Conservation (phyloP, 2,888 invertebrate species). For the Ligdia adustata region DNA sequence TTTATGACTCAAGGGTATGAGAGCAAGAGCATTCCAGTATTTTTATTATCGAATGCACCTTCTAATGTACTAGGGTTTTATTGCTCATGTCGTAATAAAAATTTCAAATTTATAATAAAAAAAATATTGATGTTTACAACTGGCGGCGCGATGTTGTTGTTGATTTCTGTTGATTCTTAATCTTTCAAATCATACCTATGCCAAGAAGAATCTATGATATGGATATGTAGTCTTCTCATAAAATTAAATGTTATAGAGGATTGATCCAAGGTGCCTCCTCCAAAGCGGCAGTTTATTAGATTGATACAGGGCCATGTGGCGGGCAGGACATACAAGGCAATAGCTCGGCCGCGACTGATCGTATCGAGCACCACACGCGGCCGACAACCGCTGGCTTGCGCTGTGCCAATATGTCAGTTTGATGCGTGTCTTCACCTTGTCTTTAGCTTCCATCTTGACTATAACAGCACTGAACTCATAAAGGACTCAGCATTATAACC, state of each 20-base stretch:
- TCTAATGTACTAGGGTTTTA: slow-evolving; percentile 13
- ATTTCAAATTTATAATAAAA: too few species aligned
- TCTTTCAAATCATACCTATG: background rate
- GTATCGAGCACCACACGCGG: slow-evolving; percentile 58
- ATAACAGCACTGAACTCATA: too few species aligned
- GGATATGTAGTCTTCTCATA: too few species aligned
- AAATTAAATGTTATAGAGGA: too few species aligned
- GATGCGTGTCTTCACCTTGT: slow-evolving; percentile 46
- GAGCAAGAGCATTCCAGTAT: slow-evolving; percentile 10
- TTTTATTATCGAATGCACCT: slow-evolving; percentile 12
- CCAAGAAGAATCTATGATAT: too few species aligned
- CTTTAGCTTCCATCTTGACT: slow-evolving; percentile 48
- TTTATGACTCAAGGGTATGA: slow-evolving; percentile 16
- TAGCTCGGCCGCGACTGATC: slow-evolving; percentile 65
- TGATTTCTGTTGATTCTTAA: too few species aligned
- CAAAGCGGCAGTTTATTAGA: slow-evolving; percentile 24
- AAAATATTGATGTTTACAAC: too few species aligned
- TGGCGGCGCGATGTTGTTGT: too few species aligned
- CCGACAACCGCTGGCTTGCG: slow-evolving; percentile 40
- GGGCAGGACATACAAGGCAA: slow-evolving; percentile 75
- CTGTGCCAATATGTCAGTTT: slow-evolving; percentile 52
- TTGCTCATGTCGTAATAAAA: slow-evolving; percentile 4
- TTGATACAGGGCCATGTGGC: slow-evolving; percentile 34
- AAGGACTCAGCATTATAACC: too few species aligned
- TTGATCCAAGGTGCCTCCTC: slow-evolving; percentile 31